These are phyloP conservation scores for Pararge aegeria DNA, from an alignment of 1,140 invertebrate genomes.

Conservation along the genomic window DNA sequence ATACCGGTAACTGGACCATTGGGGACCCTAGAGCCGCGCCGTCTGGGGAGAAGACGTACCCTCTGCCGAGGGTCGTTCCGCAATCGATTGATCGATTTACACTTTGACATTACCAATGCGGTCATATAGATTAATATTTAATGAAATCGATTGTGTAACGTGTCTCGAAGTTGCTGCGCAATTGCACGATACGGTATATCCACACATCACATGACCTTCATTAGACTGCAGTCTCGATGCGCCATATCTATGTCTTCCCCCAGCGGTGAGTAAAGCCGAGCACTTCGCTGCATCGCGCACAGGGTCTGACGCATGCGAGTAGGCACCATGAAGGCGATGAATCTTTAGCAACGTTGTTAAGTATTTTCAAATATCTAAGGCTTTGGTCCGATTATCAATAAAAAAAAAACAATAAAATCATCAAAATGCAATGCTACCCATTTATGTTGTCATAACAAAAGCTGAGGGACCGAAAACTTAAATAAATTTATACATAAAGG, in stretches of 20 bases:
- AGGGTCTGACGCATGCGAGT: constrained; percentile 72
- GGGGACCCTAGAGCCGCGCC: constrained; percentile 25
- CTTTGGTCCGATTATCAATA: constrained; percentile 26
- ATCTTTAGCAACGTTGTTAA: constrained; percentile 38
- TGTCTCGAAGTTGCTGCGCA: constrained; percentile 22
- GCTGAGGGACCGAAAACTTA: background rate
- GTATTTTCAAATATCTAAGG: constrained; percentile 17
- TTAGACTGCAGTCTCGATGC: constrained; percentile 34
- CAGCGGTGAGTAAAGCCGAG: constrained; percentile 53
- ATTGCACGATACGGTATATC: constrained; percentile 30
- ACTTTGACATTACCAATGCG: background rate
- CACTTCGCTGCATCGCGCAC: constrained; percentile 65
- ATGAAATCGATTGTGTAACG: constrained; percentile 30
- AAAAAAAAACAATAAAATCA: background rate
- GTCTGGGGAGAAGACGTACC: constrained; percentile 50
- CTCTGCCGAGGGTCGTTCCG: constrained; percentile 23
- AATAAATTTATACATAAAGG: no score
- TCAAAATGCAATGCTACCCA: background rate
- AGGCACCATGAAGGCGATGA: constrained; percentile 51
- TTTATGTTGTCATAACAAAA: no score
- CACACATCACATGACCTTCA: constrained; percentile 28
- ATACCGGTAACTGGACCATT: constrained; percentile 84
- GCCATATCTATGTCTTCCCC: constrained; percentile 55
- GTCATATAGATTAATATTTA: constrained; percentile 9
- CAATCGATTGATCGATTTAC: constrained; percentile 33